These are phyloP conservation scores for Lysandra bellargus DNA, from an alignment of 2,888 invertebrate species.

Conservation along the genomic window DNA sequence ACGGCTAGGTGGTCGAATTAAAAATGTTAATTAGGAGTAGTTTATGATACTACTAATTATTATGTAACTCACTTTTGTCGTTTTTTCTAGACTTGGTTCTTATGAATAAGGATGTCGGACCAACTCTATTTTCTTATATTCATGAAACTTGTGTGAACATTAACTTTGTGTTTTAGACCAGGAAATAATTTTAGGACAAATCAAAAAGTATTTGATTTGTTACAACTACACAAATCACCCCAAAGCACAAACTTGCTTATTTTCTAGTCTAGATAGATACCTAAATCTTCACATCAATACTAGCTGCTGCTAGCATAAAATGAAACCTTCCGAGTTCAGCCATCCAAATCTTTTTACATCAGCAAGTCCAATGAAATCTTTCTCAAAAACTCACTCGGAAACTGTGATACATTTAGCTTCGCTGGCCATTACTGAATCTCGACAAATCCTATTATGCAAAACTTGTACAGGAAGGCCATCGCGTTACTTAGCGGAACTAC, in stretches of 20 bases:
- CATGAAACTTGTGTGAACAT: too few species aligned
- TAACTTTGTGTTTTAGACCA: too few species aligned
- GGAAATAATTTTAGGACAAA: too few species aligned
- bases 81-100: neutral
- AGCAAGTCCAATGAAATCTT: neutral
- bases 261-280: too few species aligned
- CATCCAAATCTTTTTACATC: neutral
- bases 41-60: neutral
- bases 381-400: neutral
- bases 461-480: constrained; percentile 41
- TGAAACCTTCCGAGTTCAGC: too few species aligned
- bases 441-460: constrained; percentile 44
- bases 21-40: neutral
- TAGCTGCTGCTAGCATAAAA: too few species aligned
- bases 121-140: too few species aligned
- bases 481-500: constrained; percentile 51
- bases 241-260: too few species aligned
- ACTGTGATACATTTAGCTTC: constrained; percentile 20
- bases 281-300: too few species aligned
- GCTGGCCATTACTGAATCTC: constrained; percentile 32
- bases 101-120: neutral
- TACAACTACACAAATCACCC: too few species aligned
- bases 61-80: too few species aligned
- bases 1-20: neutral
- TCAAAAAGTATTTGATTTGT: too few species aligned